Conservation (phyloP, 2,797 vertebrate genomes). For the Graptemys geographica region DNA sequence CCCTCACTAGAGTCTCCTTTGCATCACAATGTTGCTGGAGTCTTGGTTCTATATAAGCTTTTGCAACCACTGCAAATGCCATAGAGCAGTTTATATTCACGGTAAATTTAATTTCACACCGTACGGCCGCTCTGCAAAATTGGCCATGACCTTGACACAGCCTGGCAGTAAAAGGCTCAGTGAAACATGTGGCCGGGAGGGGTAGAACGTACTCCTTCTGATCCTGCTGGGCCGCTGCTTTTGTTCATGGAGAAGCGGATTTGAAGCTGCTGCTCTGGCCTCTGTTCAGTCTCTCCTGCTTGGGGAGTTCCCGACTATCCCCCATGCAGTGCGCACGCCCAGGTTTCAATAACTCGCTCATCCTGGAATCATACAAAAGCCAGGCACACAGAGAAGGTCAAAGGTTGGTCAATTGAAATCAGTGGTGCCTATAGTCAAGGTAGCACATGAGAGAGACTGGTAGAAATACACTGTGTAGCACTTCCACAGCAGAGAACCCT, state of each 20-base stretch:
- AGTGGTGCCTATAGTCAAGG: neutral
- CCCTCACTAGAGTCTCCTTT: neutral
- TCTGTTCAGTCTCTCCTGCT: neutral
- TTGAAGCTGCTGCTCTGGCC: neutral
- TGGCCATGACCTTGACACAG: slow-evolving; percentile 9
- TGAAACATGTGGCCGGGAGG: neutral
- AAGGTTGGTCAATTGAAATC: neutral
- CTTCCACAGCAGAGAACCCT: neutral
- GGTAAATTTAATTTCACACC: slow-evolving; percentile 39
- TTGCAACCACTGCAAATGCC: slow-evolving; percentile 6
- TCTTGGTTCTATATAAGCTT: neutral
- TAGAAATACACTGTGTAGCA: neutral
- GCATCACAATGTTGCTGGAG: neutral
- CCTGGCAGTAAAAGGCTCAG: neutral
- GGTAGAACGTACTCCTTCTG: neutral
- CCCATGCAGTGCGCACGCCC: neutral
- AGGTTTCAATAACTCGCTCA: neutral
- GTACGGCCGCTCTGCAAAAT: neutral
- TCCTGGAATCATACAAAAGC: neutral
- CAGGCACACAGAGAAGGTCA: neutral
- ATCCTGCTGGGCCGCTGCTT: neutral
- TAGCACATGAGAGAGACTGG: neutral
- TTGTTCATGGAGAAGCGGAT: neutral
- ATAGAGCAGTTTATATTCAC: neutral
- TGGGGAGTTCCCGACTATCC: neutral